Percentiles rank a stretch among this genome's conserved stretches.
These are phyloP conservation scores for Chromobotia macracanthus DNA, from an alignment of 2,797 vertebrate species.

Conservation along the genomic window DNA sequence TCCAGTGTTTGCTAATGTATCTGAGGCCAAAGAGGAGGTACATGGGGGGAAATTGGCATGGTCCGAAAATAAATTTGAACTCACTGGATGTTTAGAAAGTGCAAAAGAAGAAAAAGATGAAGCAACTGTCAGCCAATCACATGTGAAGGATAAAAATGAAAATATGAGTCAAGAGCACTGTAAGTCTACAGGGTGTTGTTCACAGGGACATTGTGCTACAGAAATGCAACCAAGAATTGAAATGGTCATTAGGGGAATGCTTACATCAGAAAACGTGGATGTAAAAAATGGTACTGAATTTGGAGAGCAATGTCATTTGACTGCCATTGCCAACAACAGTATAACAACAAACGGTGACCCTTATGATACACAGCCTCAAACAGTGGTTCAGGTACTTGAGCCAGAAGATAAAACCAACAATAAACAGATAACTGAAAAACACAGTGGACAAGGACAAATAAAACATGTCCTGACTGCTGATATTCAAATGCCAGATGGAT, in stretches of 20 bases:
- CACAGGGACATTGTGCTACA: slow-evolving; percentile 23
- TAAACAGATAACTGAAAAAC: slow-evolving; percentile 12
- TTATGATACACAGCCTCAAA: slow-evolving; percentile 10
- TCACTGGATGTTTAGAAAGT: slow-evolving; percentile 74
- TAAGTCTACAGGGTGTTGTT: slow-evolving; percentile 27
- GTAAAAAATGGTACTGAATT: background rate
- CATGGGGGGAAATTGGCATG: slow-evolving; percentile 68
- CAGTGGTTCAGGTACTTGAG: background rate
- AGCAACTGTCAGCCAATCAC: slow-evolving; percentile 14
- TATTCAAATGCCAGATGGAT: background rate
- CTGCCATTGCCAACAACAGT: slow-evolving; percentile 39
- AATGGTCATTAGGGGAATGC: background rate
- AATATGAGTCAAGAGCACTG: slow-evolving; percentile 38
- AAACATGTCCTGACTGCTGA: background rate
- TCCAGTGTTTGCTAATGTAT: slow-evolving; percentile 65
- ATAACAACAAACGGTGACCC: background rate
- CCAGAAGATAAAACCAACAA: slow-evolving; percentile 9
- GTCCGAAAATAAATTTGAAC: slow-evolving; percentile 75
- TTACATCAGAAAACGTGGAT: background rate
- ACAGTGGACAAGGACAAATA: slow-evolving; percentile 11
- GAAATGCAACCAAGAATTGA: slow-evolving; percentile 11
- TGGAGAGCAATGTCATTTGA: slow-evolving; percentile 22
- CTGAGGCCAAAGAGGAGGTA: slow-evolving; percentile 58
- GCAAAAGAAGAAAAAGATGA: slow-evolving; percentile 58
- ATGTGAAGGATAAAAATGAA: slow-evolving; percentile 54